These are phyloP conservation scores for Drosophila oshimai DNA, from an alignment of 1,140 invertebrate genomes.

Conservation along the genomic window DNA sequence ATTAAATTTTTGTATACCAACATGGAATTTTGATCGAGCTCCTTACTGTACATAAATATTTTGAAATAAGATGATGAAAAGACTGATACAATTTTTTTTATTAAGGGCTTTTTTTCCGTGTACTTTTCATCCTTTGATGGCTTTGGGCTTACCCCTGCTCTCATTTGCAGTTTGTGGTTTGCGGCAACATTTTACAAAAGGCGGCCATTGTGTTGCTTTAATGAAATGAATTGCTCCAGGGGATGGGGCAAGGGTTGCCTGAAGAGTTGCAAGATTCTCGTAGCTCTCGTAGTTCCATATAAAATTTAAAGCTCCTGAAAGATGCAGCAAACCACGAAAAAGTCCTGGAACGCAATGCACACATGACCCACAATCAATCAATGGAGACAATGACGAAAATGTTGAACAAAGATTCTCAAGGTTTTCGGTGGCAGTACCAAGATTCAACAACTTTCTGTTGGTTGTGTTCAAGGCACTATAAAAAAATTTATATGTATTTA, in stretches of 20 bases:
- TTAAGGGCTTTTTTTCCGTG: background rate
- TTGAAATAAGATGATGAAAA: no score
- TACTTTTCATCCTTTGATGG: background rate
- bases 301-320: constrained; percentile 64
- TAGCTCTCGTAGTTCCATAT: constrained; percentile 24
- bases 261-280: constrained; percentile 12
- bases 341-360: constrained; percentile 30
- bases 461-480: background rate
- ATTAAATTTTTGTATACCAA: no score
- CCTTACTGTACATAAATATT: no score
- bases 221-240: constrained; percentile 75
- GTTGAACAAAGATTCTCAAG: constrained; percentile 26
- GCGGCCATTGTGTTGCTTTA: constrained; percentile 73
- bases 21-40: no score
- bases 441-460: constrained; percentile 20
- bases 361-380: constrained; percentile 73
- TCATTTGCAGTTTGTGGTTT: constrained; percentile 65
- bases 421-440: background rate
- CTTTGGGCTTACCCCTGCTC: constrained; percentile 16
- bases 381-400: constrained; percentile 22
- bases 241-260: constrained; percentile 24
- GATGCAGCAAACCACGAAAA: constrained; percentile 42
- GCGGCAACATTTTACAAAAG: constrained; percentile 66
- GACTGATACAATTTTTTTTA: no score
- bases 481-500: background rate